These are phyloP conservation scores for Atta texana DNA, from an alignment of 1,140 invertebrate species.

Conservation along the genomic window DNA sequence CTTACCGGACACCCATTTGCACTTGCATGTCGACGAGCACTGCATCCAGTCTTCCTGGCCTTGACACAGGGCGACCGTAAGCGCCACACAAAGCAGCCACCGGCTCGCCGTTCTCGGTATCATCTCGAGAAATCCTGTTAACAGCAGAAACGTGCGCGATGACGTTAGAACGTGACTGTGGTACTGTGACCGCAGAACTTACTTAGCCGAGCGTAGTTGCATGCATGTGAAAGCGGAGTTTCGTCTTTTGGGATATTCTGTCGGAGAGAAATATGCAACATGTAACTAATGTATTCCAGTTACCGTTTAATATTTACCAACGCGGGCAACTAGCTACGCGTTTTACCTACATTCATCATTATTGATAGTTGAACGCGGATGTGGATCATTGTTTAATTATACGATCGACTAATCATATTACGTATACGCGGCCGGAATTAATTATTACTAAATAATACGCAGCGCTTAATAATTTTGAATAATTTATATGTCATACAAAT, in stretches of 20 bases:
- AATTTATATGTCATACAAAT: constrained; percentile 54
- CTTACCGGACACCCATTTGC: constrained; percentile 93
- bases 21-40: constrained; percentile 89
- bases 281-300: constrained; percentile 13
- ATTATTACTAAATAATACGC: constrained; percentile 58
- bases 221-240: constrained; percentile 21
- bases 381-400: constrained; percentile 59
- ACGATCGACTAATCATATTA: constrained; percentile 58
- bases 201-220: constrained; percentile 28
- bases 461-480: constrained; percentile 61
- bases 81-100: constrained; percentile 72
- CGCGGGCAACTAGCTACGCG: neutral
- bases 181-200: constrained; percentile 23
- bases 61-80: constrained; percentile 70
- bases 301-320: constrained; percentile 36
- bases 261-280: neutral
- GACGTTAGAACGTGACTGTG: constrained; percentile 63
- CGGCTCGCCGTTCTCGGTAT: constrained; percentile 67
- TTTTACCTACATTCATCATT: constrained; percentile 2
- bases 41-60: constrained; percentile 87
- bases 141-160: constrained; percentile 58
- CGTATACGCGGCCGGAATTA: constrained; percentile 33
- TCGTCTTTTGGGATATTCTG: constrained; percentile 44
- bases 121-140: constrained; percentile 78
- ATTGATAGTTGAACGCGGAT: constrained; percentile 52